These are phyloP conservation scores for Apodemia mormo DNA, from an alignment of 2,888 invertebrate genomes.

Conservation along the genomic window DNA sequence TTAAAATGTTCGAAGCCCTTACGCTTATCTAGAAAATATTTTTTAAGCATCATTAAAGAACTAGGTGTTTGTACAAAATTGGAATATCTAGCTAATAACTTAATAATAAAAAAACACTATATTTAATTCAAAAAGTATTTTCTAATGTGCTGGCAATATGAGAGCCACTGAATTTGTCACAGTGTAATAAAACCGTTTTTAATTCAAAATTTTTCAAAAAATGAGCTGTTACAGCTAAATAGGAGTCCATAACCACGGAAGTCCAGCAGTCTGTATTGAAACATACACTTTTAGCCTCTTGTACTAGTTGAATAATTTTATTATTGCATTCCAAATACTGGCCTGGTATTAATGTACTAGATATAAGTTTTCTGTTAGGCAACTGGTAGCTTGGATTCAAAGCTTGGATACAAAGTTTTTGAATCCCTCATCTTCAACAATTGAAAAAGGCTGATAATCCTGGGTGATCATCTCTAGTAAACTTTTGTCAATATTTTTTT, in stretches of 20 bases:
- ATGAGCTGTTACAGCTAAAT: conserved; percentile 34
- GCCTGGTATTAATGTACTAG: too few relatives aligned
- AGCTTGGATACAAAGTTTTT: conserved; percentile 24
- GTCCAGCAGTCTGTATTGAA: conserved; percentile 23
- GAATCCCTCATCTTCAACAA: conserved; percentile 26
- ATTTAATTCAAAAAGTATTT: too few relatives aligned
- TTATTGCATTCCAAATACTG: too few relatives aligned
- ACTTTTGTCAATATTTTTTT: conserved; percentile 10
- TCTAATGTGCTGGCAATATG: conserved; percentile 16
- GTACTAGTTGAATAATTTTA: too few relatives aligned
- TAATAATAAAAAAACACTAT: too few relatives aligned
- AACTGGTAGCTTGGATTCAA: conserved; percentile 20
- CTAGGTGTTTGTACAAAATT: too few relatives aligned
- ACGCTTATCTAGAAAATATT: too few relatives aligned
- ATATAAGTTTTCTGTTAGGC: too few relatives aligned
- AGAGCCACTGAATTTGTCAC: conserved; percentile 20
- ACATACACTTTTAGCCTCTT: conserved; percentile 22
- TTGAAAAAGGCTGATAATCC: conserved; percentile 18
- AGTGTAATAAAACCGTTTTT: conserved; percentile 26
- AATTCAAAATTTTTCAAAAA: conserved; percentile 27
- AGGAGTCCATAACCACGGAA: conserved; percentile 27
- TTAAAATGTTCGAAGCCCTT: too few relatives aligned
- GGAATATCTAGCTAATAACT: too few relatives aligned
- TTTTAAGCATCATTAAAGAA: too few relatives aligned
- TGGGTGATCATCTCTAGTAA: conserved; percentile 18